Evolutionary conservation across 2,113 vertebrate species (phyloP).

Genomic region (Lasiurus cinereus): DNA sequence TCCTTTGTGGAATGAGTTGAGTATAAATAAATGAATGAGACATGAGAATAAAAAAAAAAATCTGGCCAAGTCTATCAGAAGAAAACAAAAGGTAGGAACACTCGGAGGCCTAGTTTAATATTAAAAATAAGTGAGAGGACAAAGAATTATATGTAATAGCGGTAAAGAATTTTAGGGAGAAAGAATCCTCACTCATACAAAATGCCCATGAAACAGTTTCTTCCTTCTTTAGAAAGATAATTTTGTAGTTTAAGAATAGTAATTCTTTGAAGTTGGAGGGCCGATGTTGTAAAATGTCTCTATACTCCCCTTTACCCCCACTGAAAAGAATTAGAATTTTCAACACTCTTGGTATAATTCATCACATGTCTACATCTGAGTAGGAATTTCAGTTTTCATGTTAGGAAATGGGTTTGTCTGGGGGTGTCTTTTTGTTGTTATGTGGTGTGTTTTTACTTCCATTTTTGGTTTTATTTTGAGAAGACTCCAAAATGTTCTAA

Average conservation of each 20-base stretch:
- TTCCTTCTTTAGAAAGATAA: slow-evolving; percentile 47
- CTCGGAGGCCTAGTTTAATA: slow-evolving; percentile 61
- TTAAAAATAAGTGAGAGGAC: slow-evolving; percentile 32
- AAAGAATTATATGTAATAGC: slow-evolving; percentile 53
- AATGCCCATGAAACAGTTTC: background rate
- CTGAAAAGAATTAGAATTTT: slow-evolving; percentile 20
- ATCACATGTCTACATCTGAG: slow-evolving; percentile 16
- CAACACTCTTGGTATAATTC: background rate
- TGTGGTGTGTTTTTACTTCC: slow-evolving; percentile 52
- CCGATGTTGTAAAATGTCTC: background rate
- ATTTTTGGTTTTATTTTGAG: slow-evolving; percentile 22
- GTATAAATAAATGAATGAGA: slow-evolving; percentile 75
- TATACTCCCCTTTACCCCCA: slow-evolving; percentile 35
- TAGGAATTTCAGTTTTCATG: slow-evolving; percentile 46
- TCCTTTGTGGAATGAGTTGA: slow-evolving; percentile 66
- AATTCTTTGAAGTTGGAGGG: slow-evolving; percentile 26
- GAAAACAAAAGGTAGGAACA: slow-evolving; percentile 57
- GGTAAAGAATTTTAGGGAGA: background rate
- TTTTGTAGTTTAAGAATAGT: slow-evolving; percentile 58
- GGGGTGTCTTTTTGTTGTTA: slow-evolving; percentile 14
- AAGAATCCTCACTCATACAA: slow-evolving; percentile 4
- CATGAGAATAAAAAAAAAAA: slow-evolving; percentile 52
- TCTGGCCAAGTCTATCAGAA: slow-evolving; percentile 54
- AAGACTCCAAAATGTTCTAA: background rate
- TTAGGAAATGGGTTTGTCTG: background rate